These are phyloP conservation scores for Melanogrammus aeglefinus DNA, from an alignment of 2,797 vertebrate genomes.

Conservation along the genomic window DNA sequence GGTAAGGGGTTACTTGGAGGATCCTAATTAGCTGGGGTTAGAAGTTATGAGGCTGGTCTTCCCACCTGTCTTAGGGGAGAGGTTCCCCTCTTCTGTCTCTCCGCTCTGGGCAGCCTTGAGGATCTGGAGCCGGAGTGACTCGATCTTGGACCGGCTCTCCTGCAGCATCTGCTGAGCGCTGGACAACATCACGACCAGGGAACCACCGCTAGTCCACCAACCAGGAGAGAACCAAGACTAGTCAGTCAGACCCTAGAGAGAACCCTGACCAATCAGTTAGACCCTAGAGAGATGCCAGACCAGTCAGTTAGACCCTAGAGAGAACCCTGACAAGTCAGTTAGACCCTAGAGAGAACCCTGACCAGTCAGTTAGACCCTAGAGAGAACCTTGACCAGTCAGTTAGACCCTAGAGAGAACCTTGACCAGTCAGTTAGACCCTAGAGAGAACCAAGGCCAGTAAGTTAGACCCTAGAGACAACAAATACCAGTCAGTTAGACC, in stretches of 20 bases:
- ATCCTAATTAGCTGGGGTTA: neutral
- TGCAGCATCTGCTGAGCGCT: slow-evolving; percentile 91
- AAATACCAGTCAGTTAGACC: neutral
- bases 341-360: neutral
- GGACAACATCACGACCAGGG: slow-evolving; percentile 83
- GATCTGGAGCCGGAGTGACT: slow-evolving; percentile 91
- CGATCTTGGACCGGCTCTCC: slow-evolving; percentile 90
- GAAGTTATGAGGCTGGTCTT: slow-evolving; percentile 4
- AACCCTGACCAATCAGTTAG: neutral
- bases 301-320: slow-evolving; percentile 41
- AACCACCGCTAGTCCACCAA: slow-evolving; percentile 46
- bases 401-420: neutral
- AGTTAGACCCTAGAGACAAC: neutral
- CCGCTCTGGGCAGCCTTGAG: slow-evolving; percentile 79
- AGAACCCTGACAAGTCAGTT: neutral
- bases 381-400: neutral
- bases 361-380: slow-evolving; percentile 41
- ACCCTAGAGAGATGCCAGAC: neutral
- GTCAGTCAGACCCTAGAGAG: slow-evolving; percentile 62
- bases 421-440: slow-evolving; percentile 40
- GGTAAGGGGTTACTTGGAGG: neutral
- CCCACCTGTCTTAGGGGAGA: slow-evolving; percentile 55
- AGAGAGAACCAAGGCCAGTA: neutral
- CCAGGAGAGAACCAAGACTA: slow-evolving; percentile 58
- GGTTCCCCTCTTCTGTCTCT: slow-evolving; percentile 39